Evolutionary conservation across 1,140 invertebrate genomes (phyloP).

Genomic region (Psix sp.): DNA sequence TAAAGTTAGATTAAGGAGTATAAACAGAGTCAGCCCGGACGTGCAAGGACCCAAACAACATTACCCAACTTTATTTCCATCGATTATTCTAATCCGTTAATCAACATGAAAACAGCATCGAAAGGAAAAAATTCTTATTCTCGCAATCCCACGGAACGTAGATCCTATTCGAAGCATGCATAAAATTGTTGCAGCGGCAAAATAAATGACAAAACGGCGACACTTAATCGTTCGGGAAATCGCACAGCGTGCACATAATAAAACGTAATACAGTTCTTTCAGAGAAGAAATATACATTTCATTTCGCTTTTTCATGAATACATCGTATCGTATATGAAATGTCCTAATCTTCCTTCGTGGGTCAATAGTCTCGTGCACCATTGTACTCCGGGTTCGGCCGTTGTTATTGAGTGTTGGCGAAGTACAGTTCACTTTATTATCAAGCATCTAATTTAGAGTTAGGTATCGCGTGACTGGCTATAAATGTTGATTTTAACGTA

Average conservation of each 20-base stretch:
- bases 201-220: conserved; percentile 22
- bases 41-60: conserved; percentile 17
- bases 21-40: conserved; percentile 31
- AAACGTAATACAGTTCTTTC: conserved; percentile 39
- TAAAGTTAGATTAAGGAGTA: conserved; percentile 48
- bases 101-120: not conserved
- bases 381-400: conserved; percentile 41
- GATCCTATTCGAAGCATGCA: not conserved
- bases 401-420: conserved; percentile 33
- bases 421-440: conserved; percentile 43
- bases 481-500: conserved; percentile 46
- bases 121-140: conserved; percentile 1
- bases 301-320: conserved; percentile 55
- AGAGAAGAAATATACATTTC: conserved; percentile 46
- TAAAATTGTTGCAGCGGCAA: not conserved
- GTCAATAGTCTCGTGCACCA: conserved; percentile 45
- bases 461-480: conserved; percentile 37
- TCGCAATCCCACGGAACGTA: too few relatives aligned
- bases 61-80: conserved; percentile 14
- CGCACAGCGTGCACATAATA: conserved; percentile 39
- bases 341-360: conserved; percentile 43
- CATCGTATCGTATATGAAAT: conserved; percentile 47
- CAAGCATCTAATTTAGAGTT: conserved; percentile 48
- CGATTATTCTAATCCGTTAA: conserved; percentile 12
- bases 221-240: conserved; percentile 40